Evolutionary conservation across 1,140 invertebrate genomes (phyloP), one percentile per base, ranked within the genome.

Genomic region (Choristoneura fumiferana): DNA sequence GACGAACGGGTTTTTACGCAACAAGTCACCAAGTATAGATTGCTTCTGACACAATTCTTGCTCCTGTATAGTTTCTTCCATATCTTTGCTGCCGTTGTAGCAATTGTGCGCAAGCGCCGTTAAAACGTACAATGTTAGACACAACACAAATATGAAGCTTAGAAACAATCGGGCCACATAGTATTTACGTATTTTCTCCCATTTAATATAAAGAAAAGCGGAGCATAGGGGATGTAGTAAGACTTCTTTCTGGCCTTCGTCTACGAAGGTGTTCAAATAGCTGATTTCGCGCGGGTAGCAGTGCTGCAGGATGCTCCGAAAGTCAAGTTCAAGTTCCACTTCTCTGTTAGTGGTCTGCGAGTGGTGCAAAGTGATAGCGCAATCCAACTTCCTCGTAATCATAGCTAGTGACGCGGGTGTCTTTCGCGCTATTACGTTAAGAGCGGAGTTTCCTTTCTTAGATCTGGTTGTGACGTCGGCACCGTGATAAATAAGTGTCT

Each of bases 121-220:
- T 70, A 95, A 89, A 12, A 96, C 94, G 82, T 95, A 96, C 1
- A 94, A 78, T 0, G 94, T 95, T 2, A 96, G 89, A 65, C 95
- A 94, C 9, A 96, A 77, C 57, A 96, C 94, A 73, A 96, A 96
- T 37, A 95, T 91, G 56, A 95, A 92, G 79, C 95, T 96, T 69
- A 96, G 93, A 39, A 96, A 90, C 57, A 96, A 85, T 58, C 95
- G 91, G 0, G 93, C 94, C 4, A 96, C 93, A 71, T 96, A 96
- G 73, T 96, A 96, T 81, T 95, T 95, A n/a, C 95, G 90, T 63
- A 97, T 96, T 79, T 96, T 96, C 65, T 96, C 93, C 96, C 96
- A 97, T 79, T 96, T 96, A 10, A 96, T 91, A 71, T 96, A 93
- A 0, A 96, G 80, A 81, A 96, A 96, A 0, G 95, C 95, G 3